These are phyloP conservation scores for Paralinhomoeus sp. DNA, from an alignment of 2,888 invertebrate species.

Conservation along the genomic window DNA sequence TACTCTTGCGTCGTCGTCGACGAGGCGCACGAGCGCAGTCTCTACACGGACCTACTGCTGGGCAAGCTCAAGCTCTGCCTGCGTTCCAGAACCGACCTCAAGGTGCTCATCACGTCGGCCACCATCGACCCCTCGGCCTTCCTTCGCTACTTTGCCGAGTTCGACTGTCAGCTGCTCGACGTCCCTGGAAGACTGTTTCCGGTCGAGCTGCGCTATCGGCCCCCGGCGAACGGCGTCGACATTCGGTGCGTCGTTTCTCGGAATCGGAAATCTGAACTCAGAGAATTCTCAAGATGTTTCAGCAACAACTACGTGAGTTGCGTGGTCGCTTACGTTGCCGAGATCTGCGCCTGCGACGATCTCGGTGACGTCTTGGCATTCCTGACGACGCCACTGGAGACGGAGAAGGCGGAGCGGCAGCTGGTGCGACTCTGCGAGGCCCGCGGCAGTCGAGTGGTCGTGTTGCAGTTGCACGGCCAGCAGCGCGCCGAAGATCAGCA, in stretches of 20 bases:
- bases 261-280: too few relatives aligned
- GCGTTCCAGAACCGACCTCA: background rate
- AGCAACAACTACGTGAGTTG: constrained; percentile 10
- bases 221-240: background rate
- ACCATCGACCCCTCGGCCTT: background rate
- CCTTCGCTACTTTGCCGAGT: background rate
- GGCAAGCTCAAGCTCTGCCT: constrained; percentile 21
- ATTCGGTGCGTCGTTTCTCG: background rate
- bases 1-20: constrained; percentile 20
- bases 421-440: background rate
- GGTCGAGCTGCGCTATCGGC: background rate
- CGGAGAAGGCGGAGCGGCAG: constrained; percentile 9
- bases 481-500: constrained; percentile 20
- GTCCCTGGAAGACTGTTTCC: background rate
- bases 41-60: constrained; percentile 26
- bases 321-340: constrained; percentile 16
- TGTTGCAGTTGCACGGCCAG: constrained; percentile 19
- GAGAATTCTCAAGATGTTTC: too few relatives aligned
- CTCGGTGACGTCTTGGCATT: constrained; percentile 25
- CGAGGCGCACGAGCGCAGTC: constrained; percentile 26
- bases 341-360: constrained; percentile 13
- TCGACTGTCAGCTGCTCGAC: background rate
- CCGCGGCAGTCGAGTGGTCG: background rate
- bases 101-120: background rate
- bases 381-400: constrained; percentile 22